These are phyloP conservation scores for Porites evermanni DNA, from an alignment of 92 coral and sea anemone genomes.

Conservation along the genomic window DNA sequence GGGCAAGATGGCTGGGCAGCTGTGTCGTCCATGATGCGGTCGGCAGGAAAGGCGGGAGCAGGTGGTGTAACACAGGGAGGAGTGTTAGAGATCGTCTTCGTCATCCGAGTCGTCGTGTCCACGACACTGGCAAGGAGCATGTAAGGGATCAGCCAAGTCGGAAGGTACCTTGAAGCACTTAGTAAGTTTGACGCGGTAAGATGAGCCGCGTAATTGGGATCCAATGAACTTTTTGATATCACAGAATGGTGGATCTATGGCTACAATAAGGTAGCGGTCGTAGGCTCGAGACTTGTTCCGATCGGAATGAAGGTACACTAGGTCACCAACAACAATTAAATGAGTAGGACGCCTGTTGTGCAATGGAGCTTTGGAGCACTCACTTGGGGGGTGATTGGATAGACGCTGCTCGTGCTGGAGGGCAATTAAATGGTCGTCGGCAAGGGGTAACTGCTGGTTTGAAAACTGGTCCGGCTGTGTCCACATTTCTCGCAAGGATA, in stretches of 20 bases:
- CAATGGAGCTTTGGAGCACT: conserved; percentile 32
- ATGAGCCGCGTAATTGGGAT: conserved; percentile 42
- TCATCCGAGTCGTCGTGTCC: conserved; percentile 1
- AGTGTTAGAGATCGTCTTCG: conserved; percentile 4
- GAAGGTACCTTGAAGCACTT: conserved; percentile 19
- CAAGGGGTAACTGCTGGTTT: conserved; percentile 51
- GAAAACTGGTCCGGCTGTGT: conserved; percentile 65
- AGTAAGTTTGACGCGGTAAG: conserved; percentile 15
- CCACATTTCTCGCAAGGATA: conserved; percentile 73
- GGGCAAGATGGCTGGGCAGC: conserved; percentile 16
- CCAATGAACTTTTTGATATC: conserved; percentile 43
- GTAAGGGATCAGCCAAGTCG: background rate
- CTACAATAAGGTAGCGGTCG: conserved; percentile 54
- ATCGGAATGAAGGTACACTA: conserved; percentile 52
- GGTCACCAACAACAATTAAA: conserved; percentile 19
- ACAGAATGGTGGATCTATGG: conserved; percentile 44
- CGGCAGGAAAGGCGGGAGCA: conserved; percentile 6
- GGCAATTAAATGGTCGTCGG: conserved; percentile 25
- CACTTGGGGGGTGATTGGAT: conserved; percentile 66
- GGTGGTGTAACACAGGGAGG: conserved; percentile 10
- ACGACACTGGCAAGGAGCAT: background rate
- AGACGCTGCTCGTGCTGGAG: conserved; percentile 54
- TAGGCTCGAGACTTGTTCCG: conserved; percentile 55
- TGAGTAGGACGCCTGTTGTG: background rate
- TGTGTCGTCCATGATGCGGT: conserved; percentile 11